A percentile compares a stretch with the other conserved stretches of the same genome.
These are phyloP conservation scores for Chelonoidis abingdonii DNA, from an alignment of 2,113 vertebrate species.

Conservation along the genomic window DNA sequence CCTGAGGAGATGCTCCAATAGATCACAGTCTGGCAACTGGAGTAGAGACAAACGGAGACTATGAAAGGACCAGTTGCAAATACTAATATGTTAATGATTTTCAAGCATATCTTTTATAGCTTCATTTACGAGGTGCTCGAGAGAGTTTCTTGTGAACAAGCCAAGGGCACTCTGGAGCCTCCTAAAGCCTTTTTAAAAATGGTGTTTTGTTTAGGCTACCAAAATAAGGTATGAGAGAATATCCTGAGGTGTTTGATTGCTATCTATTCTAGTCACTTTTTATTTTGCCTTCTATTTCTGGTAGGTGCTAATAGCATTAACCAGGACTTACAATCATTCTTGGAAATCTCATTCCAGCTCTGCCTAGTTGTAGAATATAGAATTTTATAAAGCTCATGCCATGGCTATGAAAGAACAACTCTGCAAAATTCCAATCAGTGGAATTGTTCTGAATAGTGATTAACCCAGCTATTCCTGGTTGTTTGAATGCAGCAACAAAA, in stretches of 20 bases:
- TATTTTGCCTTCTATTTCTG: not conserved
- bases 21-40: not conserved
- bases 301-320: not conserved
- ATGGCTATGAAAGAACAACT: not conserved
- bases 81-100: not conserved
- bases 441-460: not conserved
- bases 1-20: not conserved
- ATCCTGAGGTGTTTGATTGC: not conserved
- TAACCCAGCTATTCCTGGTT: not conserved
- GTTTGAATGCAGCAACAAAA: not conserved
- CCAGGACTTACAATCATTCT: not conserved
- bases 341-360: not conserved
- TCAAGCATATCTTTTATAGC: not conserved
- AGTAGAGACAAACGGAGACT: not conserved
- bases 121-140: conserved; percentile 1
- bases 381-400: not conserved
- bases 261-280: not conserved
- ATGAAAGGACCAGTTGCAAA: not conserved
- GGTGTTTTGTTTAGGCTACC: not conserved
- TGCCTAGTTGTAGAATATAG: not conserved
- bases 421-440: not conserved
- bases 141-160: conserved; percentile 1
- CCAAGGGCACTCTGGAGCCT: not conserved
- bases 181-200: not conserved
- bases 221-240: not conserved